Evolutionary conservation across 2,113 vertebrate species (phyloP), one percentile per base, ranked within the genome.

Genomic region (Origma solitaria): DNA sequence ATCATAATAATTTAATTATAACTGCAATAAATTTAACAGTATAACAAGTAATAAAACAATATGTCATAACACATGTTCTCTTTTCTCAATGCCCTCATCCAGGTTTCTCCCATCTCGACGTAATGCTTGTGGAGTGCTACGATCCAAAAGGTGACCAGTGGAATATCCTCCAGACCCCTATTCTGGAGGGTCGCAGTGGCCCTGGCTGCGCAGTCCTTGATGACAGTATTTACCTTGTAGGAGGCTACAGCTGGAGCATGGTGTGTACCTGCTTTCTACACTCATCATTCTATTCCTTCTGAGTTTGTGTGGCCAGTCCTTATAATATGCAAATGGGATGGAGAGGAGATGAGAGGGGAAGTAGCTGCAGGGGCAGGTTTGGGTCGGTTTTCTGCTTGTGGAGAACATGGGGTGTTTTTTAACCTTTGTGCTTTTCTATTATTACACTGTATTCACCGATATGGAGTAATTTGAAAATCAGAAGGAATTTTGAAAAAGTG

Each of bases 191-290:
- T 16, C 99, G 99, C 93, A 99, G 99, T 47, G 99, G 99, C 25
- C 99, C 99, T 13, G 99, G 99, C 88, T 99, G 99, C 3, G 98
- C 99, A 12, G 99, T 99, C 77, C 97, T 99, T 38, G 99, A 99
- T 2, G 99, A 99, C 96, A 99, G 98, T 88, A 99, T 99, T 97
- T 99, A 99, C 95, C 98, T 99, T 13, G 98, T 99, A 21, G 99
- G 99, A 28, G 99, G 99, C 93, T 99, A 99, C 97, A 99, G 99
- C 97, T 99, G 99, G 99, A 99, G 99, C 94, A 99, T 99, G 99
- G 99, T 99, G 97, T 11, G 97, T 97, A 54, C 54, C 73, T 68
- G 65, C 83, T 62, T 60, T 86, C 64, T 78, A 4, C 61, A 69
- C 3, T 23, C 30, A 57, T 15, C 53, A 16, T 61, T 60, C 24